Percentiles rank a stretch among this genome's conserved stretches.
These are phyloP conservation scores for Seriola rivoliana DNA, from an alignment of 2,113 vertebrate genomes.

Conservation along the genomic window DNA sequence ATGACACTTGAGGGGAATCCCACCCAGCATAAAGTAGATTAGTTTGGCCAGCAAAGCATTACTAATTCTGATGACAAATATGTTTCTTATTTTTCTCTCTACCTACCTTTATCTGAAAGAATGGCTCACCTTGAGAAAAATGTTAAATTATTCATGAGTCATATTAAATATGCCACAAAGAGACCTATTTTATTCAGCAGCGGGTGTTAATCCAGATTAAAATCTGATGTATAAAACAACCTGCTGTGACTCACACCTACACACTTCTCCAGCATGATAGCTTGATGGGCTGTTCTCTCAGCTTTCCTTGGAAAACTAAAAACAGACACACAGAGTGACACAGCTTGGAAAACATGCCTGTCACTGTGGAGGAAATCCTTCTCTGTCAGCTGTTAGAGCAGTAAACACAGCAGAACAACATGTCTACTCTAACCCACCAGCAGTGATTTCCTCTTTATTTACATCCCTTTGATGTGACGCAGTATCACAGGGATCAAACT, in stretches of 20 bases:
- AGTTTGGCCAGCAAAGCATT: conserved; percentile 56
- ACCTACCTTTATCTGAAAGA: conserved; percentile 77
- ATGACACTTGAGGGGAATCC: conserved; percentile 38
- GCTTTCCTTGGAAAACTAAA: conserved; percentile 31
- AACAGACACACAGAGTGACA: conserved; percentile 21
- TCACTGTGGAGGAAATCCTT: conserved; percentile 35
- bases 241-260: conserved; percentile 33
- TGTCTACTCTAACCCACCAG: conserved; percentile 47
- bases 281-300: background rate
- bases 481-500: conserved; percentile 47
- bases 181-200: conserved; percentile 32
- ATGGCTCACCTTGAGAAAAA: conserved; percentile 86
- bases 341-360: conserved; percentile 34
- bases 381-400: conserved; percentile 53
- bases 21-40: conserved; percentile 48
- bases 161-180: conserved; percentile 53
- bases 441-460: conserved; percentile 48
- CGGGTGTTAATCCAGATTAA: conserved; percentile 49
- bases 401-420: conserved; percentile 60
- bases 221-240: conserved; percentile 35
- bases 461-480: conserved; percentile 43
- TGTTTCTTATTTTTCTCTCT: conserved; percentile 71
- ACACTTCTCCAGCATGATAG: background rate
- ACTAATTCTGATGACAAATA: conserved; percentile 85
- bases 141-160: conserved; percentile 63